A percentile compares a stretch with the other conserved stretches of the same genome.
phyloP scores from a whole-genome alignment of 2,113 vertebrate genomes.

The Hemichromis elongatus region DNA sequence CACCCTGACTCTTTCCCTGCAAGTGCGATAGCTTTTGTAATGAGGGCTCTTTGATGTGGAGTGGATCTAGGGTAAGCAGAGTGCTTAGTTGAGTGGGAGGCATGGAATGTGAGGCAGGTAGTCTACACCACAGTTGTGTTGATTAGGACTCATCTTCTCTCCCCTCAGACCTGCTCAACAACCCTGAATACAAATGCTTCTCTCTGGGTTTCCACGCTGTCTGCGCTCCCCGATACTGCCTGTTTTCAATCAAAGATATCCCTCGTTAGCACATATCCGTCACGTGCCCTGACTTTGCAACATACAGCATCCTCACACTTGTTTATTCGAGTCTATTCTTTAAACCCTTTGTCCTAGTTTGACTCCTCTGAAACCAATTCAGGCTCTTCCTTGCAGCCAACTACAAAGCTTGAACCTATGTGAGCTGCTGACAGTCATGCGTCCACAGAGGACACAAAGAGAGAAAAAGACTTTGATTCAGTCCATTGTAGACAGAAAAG shows the following conservation, averaged over 20 bases:
- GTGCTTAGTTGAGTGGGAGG: slow-evolving; percentile 5
- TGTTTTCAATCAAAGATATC: neutral
- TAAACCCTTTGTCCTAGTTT: slow-evolving; percentile 20
- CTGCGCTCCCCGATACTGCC: neutral
- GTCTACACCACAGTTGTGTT: neutral
- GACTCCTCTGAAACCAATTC: slow-evolving; percentile 16
- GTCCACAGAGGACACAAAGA: slow-evolving; percentile 14
- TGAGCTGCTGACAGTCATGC: slow-evolving; percentile 24
- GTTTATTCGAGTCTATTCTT: neutral
- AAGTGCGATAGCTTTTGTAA: slow-evolving; percentile 26
- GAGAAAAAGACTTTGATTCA: slow-evolving; percentile 10
- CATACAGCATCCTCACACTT: neutral
- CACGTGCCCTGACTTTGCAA: neutral
- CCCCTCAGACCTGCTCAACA: neutral
- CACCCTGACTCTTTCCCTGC: neutral
- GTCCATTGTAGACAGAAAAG: neutral
- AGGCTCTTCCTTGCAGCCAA: slow-evolving; percentile 8
- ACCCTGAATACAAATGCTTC: slow-evolving; percentile 2
- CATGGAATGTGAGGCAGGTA: slow-evolving; percentile 29
- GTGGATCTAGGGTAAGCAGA: slow-evolving; percentile 34
- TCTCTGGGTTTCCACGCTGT: neutral
- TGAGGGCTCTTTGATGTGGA: slow-evolving; percentile 43
- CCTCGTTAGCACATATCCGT: neutral
- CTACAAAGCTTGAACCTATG: slow-evolving; percentile 29
- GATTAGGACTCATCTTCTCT: slow-evolving; percentile 9